These are phyloP conservation scores for Acyrthosiphon pisum DNA, from an alignment of 1,140 invertebrate species.

Conservation along the genomic window DNA sequence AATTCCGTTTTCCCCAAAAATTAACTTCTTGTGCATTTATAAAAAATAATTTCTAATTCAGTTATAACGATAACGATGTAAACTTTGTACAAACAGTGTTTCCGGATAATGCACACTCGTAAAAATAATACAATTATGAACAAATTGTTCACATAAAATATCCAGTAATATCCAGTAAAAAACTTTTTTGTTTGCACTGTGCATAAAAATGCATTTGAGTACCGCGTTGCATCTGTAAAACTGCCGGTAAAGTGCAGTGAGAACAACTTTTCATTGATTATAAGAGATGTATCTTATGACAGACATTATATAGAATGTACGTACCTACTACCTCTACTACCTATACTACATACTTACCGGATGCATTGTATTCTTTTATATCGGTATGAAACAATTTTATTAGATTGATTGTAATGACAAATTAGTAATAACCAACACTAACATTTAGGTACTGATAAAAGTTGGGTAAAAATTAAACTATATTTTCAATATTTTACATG, in stretches of 20 bases:
- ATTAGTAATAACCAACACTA: background rate
- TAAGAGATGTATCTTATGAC: background rate
- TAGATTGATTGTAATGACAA: background rate
- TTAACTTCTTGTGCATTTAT: too few relatives aligned
- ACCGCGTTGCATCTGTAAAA: background rate
- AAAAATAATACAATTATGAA: too few relatives aligned
- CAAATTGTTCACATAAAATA: too few relatives aligned
- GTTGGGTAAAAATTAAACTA: background rate
- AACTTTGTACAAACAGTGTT: too few relatives aligned
- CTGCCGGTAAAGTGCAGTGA: too few relatives aligned
- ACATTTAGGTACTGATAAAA: too few relatives aligned
- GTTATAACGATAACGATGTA: too few relatives aligned
- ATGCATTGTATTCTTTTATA: background rate
- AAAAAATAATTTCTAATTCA: too few relatives aligned
- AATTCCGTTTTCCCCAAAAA: background rate
- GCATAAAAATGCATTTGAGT: background rate
- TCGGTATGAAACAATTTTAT: background rate
- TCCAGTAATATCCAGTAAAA: too few relatives aligned
- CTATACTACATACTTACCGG: too few relatives aligned
- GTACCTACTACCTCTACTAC: too few relatives aligned
- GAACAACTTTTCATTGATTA: background rate
- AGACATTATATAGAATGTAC: background rate
- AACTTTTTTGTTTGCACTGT: background rate
- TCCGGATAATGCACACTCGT: too few relatives aligned
- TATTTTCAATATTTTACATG: background rate